Evolutionary conservation across 1,140 invertebrate genomes (phyloP).

Genomic region (Anadara kagoshimensis): DNA sequence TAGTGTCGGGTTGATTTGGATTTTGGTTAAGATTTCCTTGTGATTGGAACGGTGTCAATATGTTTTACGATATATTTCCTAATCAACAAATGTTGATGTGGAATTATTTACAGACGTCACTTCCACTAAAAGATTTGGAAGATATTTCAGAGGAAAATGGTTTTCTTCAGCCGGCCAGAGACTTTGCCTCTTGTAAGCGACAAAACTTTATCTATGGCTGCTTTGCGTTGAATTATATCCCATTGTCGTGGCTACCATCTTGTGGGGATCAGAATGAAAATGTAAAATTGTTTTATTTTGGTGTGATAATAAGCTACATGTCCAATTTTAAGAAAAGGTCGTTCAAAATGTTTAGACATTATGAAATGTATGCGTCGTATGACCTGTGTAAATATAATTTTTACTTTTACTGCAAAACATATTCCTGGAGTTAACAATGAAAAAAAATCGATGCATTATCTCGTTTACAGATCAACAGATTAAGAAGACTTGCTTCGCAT

Average conservation of each 20-base stretch:
- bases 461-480: conserved; percentile 29
- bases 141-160: conserved; percentile 1
- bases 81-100: background rate
- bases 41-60: conserved; percentile 8
- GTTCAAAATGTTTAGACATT: conserved; percentile 20
- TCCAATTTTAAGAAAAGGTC: background rate
- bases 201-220: background rate
- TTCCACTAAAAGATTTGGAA: conserved; percentile 7
- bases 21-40: conserved; percentile 1
- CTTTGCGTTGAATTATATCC: conserved; percentile 15
- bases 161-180: background rate
- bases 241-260: conserved; percentile 5
- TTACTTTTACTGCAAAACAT: conserved; percentile 18
- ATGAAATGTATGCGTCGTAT: conserved; percentile 36
- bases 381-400: conserved; percentile 18
- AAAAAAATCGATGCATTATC: conserved; percentile 31
- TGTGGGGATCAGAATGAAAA: conserved; percentile 6
- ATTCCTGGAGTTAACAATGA: conserved; percentile 22
- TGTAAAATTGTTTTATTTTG: background rate
- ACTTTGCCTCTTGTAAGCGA: background rate
- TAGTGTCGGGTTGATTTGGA: conserved; percentile 2
- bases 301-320: conserved; percentile 1
- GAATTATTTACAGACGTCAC: conserved; percentile 13
- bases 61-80: conserved; percentile 14
- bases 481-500: conserved; percentile 1